A percentile compares a stretch with the other conserved stretches of the same genome.
Conservation (phyloP, 2,888 invertebrate genomes). For the Apamea epomidion region DNA sequence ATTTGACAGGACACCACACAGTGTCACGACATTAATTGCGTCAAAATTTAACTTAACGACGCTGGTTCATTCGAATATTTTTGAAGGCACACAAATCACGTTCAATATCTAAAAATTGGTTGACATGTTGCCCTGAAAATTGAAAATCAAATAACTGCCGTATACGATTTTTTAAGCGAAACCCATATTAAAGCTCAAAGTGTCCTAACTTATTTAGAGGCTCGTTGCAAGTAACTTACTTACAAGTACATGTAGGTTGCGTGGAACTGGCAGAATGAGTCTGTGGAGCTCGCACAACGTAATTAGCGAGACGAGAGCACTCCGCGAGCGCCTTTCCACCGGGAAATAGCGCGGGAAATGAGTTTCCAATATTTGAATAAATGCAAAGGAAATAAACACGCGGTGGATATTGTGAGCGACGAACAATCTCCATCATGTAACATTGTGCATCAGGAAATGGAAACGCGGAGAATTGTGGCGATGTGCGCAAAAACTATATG, state of each 20-base stretch:
- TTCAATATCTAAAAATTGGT: not conserved
- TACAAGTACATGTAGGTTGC: slow-evolving; percentile 26
- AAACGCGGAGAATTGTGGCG: slow-evolving; percentile 65
- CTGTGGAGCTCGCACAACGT: slow-evolving; percentile 59
- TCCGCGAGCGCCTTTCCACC: slow-evolving; percentile 64
- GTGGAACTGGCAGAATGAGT: slow-evolving; percentile 59
- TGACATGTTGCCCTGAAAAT: slow-evolving; percentile 9
- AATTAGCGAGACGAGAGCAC: slow-evolving; percentile 65
- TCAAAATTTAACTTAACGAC: slow-evolving; percentile 30
- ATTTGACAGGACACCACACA: slow-evolving; percentile 62
- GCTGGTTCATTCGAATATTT: not conserved
- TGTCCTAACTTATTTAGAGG: slow-evolving; percentile 38
- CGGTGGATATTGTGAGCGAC: slow-evolving; percentile 84
- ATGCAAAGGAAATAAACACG: slow-evolving; percentile 86
- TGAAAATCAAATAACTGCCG: slow-evolving; percentile 14
- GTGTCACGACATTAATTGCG: slow-evolving; percentile 31
- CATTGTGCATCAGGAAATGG: slow-evolving; percentile 72
- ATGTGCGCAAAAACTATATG: slow-evolving; percentile 58
- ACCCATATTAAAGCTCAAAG: slow-evolving; percentile 4
- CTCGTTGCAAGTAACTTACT: slow-evolving; percentile 33
- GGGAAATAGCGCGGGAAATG: slow-evolving; percentile 88
- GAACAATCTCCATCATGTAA: slow-evolving; percentile 76
- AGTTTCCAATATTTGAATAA: slow-evolving; percentile 88
- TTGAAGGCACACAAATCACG: not conserved
- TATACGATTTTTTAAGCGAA: slow-evolving; percentile 11